Conservation (phyloP, 2,888 invertebrate species). For the Ochropleura leucogaster region DNA sequence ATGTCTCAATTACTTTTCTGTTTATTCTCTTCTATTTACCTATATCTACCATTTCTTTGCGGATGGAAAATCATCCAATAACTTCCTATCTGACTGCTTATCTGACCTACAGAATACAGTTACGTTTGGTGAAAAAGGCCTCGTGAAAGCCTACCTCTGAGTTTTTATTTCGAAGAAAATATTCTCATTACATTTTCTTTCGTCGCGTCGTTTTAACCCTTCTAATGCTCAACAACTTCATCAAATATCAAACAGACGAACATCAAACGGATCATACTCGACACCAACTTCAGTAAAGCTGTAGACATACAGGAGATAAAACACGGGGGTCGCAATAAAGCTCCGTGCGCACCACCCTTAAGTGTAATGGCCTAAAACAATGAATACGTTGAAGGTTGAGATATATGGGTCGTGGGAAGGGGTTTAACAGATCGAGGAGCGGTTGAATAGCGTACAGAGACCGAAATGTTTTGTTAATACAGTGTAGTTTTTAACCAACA, state of each 20-base stretch:
- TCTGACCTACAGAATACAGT: too few species aligned
- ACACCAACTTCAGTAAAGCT: slow-evolving; percentile 38
- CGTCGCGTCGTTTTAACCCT: background rate
- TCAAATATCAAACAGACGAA: slow-evolving; percentile 20
- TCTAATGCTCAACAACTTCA: slow-evolving; percentile 13
- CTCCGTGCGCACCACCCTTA: slow-evolving; percentile 50
- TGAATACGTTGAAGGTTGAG: slow-evolving; percentile 63
- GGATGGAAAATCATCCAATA: too few species aligned
- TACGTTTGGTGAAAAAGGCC: too few species aligned
- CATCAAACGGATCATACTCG: slow-evolving; percentile 25
- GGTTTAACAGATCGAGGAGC: slow-evolving; percentile 43
- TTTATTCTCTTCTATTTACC: background rate
- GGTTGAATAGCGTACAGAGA: slow-evolving; percentile 5
- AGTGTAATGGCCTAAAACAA: slow-evolving; percentile 64
- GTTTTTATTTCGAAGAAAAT: background rate
- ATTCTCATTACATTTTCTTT: too few species aligned
- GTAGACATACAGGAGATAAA: slow-evolving; percentile 54
- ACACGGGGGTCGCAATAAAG: slow-evolving; percentile 55
- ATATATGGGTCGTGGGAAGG: slow-evolving; percentile 52
- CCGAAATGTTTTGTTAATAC: slow-evolving; percentile 23
- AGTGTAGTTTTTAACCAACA: slow-evolving; percentile 11
- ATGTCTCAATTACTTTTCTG: background rate
- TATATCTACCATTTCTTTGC: background rate
- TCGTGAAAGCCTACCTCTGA: too few species aligned
- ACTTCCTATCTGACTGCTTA: too few species aligned